These are phyloP conservation scores for Xenopus petersii DNA, from an alignment of 2,797 vertebrate species.

Conservation along the genomic window DNA sequence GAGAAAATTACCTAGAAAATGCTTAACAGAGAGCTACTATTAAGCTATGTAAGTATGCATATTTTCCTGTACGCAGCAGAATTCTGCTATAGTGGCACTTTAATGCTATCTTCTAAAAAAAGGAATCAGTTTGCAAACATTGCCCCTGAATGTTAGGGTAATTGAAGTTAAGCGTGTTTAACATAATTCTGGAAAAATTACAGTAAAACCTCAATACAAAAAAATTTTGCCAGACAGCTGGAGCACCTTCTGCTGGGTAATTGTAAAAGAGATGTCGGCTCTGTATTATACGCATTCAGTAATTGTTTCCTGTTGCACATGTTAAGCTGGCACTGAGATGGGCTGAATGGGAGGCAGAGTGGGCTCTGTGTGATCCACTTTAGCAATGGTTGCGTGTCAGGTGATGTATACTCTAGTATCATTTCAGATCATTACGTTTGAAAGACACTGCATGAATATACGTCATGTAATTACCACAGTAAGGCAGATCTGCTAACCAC, in stretches of 20 bases:
- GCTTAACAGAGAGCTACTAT: no score
- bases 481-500: no score
- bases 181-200: conserved; percentile 33
- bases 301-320: conserved; percentile 24
- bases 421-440: background rate
- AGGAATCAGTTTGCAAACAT: conserved; percentile 35
- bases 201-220: conserved; percentile 24
- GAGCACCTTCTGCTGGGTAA: conserved; percentile 45
- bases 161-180: conserved; percentile 29
- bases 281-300: conserved; percentile 29
- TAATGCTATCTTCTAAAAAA: no score
- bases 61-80: no score
- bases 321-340: conserved; percentile 22
- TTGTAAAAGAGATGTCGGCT: conserved; percentile 20
- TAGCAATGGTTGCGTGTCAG: background rate
- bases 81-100: no score
- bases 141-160: conserved; percentile 10
- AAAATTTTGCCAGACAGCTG: conserved; percentile 31
- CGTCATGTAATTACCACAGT: background rate
- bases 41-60: no score
- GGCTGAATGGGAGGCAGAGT: conserved; percentile 6
- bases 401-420: background rate
- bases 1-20: no score
- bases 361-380: background rate
- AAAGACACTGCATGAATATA: background rate